These are phyloP conservation scores for Sternarchorhynchus goeldii DNA, from an alignment of 2,797 vertebrate genomes.

Conservation along the genomic window DNA sequence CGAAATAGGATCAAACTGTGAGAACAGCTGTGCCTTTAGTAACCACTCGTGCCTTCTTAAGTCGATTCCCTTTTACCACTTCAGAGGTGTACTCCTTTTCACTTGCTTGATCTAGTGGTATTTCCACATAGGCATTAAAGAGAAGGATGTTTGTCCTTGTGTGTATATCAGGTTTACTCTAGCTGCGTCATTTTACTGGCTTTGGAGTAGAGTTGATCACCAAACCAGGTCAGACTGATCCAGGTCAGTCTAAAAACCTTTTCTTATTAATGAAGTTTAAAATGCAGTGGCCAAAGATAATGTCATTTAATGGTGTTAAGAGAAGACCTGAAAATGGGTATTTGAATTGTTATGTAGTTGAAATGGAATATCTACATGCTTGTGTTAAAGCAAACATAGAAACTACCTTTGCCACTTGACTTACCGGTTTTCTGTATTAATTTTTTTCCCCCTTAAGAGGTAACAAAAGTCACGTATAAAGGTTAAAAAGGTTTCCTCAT, in stretches of 20 bases:
- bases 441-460: not conserved
- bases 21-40: not conserved
- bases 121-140: not conserved
- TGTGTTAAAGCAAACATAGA: not conserved
- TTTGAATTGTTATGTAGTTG: not conserved
- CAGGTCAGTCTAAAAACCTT: not conserved
- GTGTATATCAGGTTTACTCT: not conserved
- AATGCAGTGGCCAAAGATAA: not conserved
- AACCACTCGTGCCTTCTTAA: conserved; percentile 7
- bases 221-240: not conserved
- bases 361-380: not conserved
- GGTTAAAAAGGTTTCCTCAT: conserved; percentile 11
- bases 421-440: conserved; percentile 14
- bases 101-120: not conserved
- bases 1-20: not conserved
- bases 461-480: not conserved
- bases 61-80: not conserved
- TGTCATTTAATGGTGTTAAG: not conserved
- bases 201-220: not conserved
- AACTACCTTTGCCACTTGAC: not conserved
- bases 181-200: not conserved
- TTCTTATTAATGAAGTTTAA: not conserved
- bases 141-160: not conserved
- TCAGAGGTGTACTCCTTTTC: not conserved
- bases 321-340: not conserved